Base-by-base conservation (phyloP, 1,140 invertebrate genomes). In the Laodelphax striatellus region DNA sequence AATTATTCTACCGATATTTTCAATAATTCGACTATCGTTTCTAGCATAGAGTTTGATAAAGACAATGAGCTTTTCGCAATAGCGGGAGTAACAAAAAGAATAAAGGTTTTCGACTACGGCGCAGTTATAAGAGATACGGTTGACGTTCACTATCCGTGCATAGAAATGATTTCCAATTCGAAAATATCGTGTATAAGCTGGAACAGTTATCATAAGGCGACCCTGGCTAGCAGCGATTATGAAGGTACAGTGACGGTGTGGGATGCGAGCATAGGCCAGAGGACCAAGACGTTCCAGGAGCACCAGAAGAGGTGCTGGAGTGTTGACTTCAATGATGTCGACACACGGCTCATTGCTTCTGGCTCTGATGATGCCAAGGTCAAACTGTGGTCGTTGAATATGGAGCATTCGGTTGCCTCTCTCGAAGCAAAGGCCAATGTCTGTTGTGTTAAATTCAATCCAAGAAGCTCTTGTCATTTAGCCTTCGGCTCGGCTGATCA, bases 261-360 rank as follows among this genome's bases (percentile, higher is more conserved):
- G 94, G 94, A 98, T 76, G 90, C 90, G 1, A 82, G 81, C 19
- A 89, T 86, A 0, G 85, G 84, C n/a, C 81, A 86, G 65, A 79
- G 78, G 65, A 87, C 82, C 5, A 82, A 85, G 64, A 80, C 81
- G 24, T 87, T 86, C 69, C 82, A 93, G 71, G 94, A 97, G 73
- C 94, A 97, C 74, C 93, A 97, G 72, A 97, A 96, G 72, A 77
- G 94, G 55, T 95, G 92, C 71, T 98, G 94, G 94, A 93, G 90
- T 65, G 93, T 98, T 10, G 93, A 97, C 76, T 97, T 97, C 71
- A 97, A 96, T 71, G 83, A 87, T 62, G 85, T 93, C 43, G 93
- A 97, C 72, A 91, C 93, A 4, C 80, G 92, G 57, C 72, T 97
- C 11, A 84, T 98, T 58, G 94, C 94, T 5, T 95, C 91, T 1